Evolutionary conservation across 2,797 vertebrate genomes (phyloP).

Genomic region (Liasis olivaceus): DNA sequence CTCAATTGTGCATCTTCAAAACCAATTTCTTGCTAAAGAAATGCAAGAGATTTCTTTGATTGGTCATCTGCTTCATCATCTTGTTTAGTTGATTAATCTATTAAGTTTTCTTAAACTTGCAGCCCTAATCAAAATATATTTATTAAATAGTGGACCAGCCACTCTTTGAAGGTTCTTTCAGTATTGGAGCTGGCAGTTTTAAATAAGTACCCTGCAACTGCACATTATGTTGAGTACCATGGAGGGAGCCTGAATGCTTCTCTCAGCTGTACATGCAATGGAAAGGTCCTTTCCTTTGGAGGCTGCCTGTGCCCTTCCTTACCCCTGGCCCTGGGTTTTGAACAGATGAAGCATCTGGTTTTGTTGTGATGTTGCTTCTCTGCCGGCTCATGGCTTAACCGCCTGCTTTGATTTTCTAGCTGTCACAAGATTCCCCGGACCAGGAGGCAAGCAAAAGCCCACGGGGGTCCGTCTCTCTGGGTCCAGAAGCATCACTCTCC

Average conservation of each 20-base stretch:
- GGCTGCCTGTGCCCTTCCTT: background rate
- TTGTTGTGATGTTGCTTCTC: conserved; percentile 48
- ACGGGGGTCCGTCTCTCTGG: conserved; percentile 72
- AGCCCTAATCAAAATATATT: background rate
- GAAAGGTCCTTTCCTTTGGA: background rate
- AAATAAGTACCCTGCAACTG: background rate
- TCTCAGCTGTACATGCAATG: background rate
- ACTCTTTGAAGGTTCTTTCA: background rate
- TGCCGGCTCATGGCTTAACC: conserved; percentile 44
- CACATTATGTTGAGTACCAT: background rate
- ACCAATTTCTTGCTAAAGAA: background rate
- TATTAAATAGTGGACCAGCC: background rate
- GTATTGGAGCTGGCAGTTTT: background rate
- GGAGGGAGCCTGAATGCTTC: rapidly evolving
- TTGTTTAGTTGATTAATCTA: background rate
- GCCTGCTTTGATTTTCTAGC: conserved; percentile 59
- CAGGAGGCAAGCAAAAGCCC: conserved; percentile 81
- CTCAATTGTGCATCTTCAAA: background rate
- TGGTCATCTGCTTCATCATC: background rate
- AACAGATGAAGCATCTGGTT: background rate
- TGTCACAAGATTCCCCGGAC: conserved; percentile 79
- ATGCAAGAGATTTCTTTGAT: background rate
- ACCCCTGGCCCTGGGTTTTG: too few relatives aligned
- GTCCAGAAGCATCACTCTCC: conserved; percentile 76
- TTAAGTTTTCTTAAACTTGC: background rate